phyloP scores from a whole-genome alignment of 2,888 invertebrate genomes.

The Ditylenchus weischeri region DNA sequence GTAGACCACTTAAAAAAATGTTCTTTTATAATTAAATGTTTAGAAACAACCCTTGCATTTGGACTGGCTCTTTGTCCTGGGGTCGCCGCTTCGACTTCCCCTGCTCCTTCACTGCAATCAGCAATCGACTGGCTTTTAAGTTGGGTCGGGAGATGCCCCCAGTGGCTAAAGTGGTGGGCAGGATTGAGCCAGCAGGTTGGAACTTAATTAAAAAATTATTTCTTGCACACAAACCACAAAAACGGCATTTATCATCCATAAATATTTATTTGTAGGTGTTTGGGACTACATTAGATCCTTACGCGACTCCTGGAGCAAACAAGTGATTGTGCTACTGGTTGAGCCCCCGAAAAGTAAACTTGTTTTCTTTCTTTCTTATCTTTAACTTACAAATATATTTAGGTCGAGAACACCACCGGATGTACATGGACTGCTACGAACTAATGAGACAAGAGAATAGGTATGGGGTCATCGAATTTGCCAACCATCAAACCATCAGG shows the following conservation, averaged over 20 bases:
- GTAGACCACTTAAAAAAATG: too few species aligned
- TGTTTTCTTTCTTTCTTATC: not conserved
- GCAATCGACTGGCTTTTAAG: conserved; percentile 2
- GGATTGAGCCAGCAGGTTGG: not conserved
- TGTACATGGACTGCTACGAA: not conserved
- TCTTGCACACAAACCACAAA: too few species aligned
- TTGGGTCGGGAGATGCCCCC: conserved; percentile 1
- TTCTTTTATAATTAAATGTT: not conserved
- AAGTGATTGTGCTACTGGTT: conserved; percentile 12
- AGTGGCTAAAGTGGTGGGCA: conserved; percentile 1
- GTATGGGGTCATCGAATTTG: conserved; percentile 10
- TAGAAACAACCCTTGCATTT: conserved; percentile 5
- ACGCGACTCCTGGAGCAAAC: not conserved
- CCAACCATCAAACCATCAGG: conserved; percentile 1
- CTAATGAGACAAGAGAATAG: conserved; percentile 1
- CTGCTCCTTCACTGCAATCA: conserved; percentile 7
- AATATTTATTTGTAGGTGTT: not conserved
- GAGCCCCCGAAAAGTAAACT: not conserved
- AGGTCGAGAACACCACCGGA: too few species aligned
- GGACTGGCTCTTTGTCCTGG: conserved; percentile 3
- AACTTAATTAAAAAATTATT: not conserved
- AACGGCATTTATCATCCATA: too few species aligned
- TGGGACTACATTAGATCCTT: conserved; percentile 1
- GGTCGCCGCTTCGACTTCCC: conserved; percentile 2
- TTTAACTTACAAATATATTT: not conserved